Base-by-base conservation (phyloP, 2,888 invertebrate species). In the Drosophila infuscata region DNA sequence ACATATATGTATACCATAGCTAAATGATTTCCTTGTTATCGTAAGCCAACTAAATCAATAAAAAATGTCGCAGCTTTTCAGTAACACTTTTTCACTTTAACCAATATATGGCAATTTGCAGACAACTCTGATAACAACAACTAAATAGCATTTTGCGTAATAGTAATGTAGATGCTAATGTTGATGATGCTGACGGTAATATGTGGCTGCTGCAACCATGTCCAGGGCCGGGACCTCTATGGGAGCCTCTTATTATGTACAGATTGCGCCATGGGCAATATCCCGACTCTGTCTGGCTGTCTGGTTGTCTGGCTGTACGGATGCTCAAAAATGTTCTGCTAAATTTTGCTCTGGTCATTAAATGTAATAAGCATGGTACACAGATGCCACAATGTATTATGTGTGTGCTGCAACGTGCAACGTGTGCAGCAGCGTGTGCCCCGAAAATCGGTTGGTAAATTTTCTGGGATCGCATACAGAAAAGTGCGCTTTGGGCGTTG, bases 341-440 rank as follows among this genome's bases (percentile, higher is more conserved):
- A 74, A 59, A 74, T 72, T 86, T 82, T 74, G 88, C 88, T 82
- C 59, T 89, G 85, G 76, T 80, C 70, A 74, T 88, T 86, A 83
- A 74, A 70, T 67, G 70, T 82, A 72, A 83, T 67, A 52, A 78
- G 73, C 76, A 67, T 75, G 54, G 36, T 56, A 54, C 43, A 63
- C 35, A 63, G 46, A 64, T n/a, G 29, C 48, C 62, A 63, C 54
- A 67, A 65, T 38, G 17, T 41, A 46, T 15, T 25, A 4, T 25
- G 46, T 17, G 12, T 46, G 20, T 46, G 43, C 20, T 46, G 48
- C 38, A 48, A 38, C 20, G 46, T 36, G 41, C 51, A 67, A 67
- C 80, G 74, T n/a, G 41, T 35, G 36, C 49, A 72, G 36, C 49
- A 72, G 70, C 80, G 81, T 80, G 87, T 72, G 88, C 77, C 84